Conservation (phyloP, 1,140 invertebrate species). For the Cyclina sinensis region DNA sequence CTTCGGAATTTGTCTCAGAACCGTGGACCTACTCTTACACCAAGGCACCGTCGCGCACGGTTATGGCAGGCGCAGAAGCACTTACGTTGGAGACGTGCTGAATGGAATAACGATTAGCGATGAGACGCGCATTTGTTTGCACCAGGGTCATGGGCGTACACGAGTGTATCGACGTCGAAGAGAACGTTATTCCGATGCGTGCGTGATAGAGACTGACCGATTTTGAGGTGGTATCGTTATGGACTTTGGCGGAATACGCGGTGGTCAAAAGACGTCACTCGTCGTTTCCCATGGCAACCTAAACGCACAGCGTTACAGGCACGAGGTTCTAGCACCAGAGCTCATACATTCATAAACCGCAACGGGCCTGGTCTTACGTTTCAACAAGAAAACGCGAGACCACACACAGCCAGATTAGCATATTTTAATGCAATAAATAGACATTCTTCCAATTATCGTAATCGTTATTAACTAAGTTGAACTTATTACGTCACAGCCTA, state of each 20-base stretch:
- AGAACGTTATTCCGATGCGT: conserved; percentile 59
- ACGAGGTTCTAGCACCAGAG: conserved; percentile 66
- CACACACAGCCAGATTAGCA: background rate
- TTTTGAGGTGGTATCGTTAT: conserved; percentile 62
- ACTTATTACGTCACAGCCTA: no score
- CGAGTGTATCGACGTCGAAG: conserved; percentile 55
- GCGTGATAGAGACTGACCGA: conserved; percentile 53
- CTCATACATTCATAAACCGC: conserved; percentile 49
- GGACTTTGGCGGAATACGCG: conserved; percentile 65
- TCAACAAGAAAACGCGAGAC: conserved; percentile 68
- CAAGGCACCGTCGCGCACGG: conserved; percentile 24
- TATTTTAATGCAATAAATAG: no score
- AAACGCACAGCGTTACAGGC: conserved; percentile 55
- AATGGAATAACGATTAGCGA: conserved; percentile 62
- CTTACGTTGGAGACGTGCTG: conserved; percentile 6
- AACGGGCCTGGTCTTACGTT: conserved; percentile 23
- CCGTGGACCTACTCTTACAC: conserved; percentile 32
- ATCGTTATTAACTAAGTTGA: no score
- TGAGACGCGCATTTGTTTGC: conserved; percentile 34
- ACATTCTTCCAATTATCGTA: no score
- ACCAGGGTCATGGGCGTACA: conserved; percentile 47
- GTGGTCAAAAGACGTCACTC: conserved; percentile 46
- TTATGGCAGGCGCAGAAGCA: conserved; percentile 42
- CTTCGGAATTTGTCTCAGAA: background rate
- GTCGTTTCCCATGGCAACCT: conserved; percentile 54